Percentiles rank a stretch among this genome's conserved stretches.
Evolutionary conservation across 2,888 invertebrate genomes (phyloP).

Genomic region (Choristoneura rosaceana): DNA sequence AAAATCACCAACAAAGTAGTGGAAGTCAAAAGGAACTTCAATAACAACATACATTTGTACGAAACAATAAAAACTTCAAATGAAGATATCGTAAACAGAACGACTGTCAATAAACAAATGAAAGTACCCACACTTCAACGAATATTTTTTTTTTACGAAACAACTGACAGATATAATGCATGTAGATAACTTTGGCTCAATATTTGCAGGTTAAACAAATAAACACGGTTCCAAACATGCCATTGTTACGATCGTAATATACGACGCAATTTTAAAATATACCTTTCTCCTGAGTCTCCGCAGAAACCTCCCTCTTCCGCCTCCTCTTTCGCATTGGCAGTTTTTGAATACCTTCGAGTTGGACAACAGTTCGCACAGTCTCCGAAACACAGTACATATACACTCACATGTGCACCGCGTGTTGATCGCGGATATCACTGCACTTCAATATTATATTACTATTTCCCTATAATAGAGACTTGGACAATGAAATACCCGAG

Average conservation of each 20-base stretch:
- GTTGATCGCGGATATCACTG: not conserved
- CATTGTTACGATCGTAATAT: not conserved
- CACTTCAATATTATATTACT: not conserved
- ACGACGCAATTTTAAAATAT: not conserved
- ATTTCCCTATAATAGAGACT: not conserved
- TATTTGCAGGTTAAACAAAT: conserved; percentile 1
- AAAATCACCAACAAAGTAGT: conserved; percentile 4
- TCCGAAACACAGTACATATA: conserved; percentile 70
- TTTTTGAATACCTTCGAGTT: conserved; percentile 75
- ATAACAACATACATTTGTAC: conserved; percentile 17
- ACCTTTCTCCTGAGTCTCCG: conserved; percentile 68
- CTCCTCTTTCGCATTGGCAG: conserved; percentile 82
- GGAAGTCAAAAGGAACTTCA: conserved; percentile 14
- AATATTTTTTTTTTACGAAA: too few species aligned
- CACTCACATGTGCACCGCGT: conserved; percentile 24
- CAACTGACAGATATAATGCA: too few species aligned
- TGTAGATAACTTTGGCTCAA: too few species aligned
- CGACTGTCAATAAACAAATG: not conserved
- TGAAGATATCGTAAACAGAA: not conserved
- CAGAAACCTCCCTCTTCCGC: conserved; percentile 80
- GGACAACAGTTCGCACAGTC: conserved; percentile 77
- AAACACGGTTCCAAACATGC: not conserved
- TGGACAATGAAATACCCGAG: conserved; percentile 5
- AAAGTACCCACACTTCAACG: conserved; percentile 24
- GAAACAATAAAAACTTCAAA: conserved; percentile 6